Conservation (phyloP, 2,888 invertebrate species). For the Cheilosia soror region DNA sequence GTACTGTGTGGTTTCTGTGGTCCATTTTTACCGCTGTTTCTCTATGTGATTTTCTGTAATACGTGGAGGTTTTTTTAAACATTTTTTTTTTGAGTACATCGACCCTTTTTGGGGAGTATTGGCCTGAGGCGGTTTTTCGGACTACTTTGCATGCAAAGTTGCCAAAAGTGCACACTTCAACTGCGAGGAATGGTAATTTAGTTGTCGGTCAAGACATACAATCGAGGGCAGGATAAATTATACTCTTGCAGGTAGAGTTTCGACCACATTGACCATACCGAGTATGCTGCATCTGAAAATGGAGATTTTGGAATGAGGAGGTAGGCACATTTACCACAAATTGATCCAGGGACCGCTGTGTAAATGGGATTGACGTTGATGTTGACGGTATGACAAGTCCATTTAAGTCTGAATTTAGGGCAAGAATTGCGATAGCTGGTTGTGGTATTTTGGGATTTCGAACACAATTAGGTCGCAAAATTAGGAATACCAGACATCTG, state of each 20-base stretch:
- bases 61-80: neutral
- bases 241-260: constrained; percentile 9
- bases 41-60: constrained; percentile 27
- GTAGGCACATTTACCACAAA: neutral
- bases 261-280: constrained; percentile 17
- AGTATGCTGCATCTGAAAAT: neutral
- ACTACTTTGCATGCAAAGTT: neutral
- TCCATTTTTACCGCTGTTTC: constrained; percentile 42
- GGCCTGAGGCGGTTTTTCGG: constrained; percentile 11
- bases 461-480: too few species aligned
- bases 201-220: constrained; percentile 43
- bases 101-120: constrained; percentile 5
- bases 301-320: neutral
- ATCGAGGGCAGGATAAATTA: constrained; percentile 25
- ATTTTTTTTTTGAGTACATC: constrained; percentile 2
- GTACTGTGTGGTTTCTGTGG: constrained; percentile 41
- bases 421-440: too few species aligned
- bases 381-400: neutral
- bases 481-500: too few species aligned
- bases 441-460: too few species aligned
- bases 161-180: neutral
- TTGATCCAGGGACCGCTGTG: neutral
- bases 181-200: constrained; percentile 31
- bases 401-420: too few species aligned
- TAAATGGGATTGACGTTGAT: neutral